Base-by-base conservation (phyloP, 2,888 invertebrate genomes). In the Melieria crassipennis region DNA sequence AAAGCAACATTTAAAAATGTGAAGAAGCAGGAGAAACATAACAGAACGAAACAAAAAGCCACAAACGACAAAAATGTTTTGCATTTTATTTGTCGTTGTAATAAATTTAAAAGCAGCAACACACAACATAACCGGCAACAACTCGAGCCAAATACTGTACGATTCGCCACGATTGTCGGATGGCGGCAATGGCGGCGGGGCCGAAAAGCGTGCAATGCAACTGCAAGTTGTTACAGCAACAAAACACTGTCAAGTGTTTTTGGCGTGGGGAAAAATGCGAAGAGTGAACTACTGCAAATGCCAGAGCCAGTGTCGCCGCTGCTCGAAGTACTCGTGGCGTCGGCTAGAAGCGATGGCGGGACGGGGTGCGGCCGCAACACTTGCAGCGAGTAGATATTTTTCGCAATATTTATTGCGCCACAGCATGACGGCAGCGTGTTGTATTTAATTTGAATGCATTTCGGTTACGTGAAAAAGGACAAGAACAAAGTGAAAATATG, bases 51-150 rank as follows among this genome's bases (percentile, higher is more conserved):
- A 57, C 10, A 57, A 57, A 9, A 58, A 58, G 9, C 10, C 13
- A 42, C 58, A 58, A 58, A 58, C n/a, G 10, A 58, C 6, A 58
- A 58, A 58, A 13, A 58, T 58, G 30, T 58, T 58, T 58, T 58
- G 13, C 58, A 58, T 58, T 58, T 58, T 58, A 42, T 58, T 58
- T 58, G 58, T 30, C 10, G 58, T 58, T 58, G 58, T 58, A 58
- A 58, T 58, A 58, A 58, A 58, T 58, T 58, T 58, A 58, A 10
- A 58, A 58, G 58, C 58, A 58, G 30, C 52, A 30, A 30, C 30
- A 30, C 30, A 30, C 30, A 30, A 30, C 52, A 52, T n/a, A 52
- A 50, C 50, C 9, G 7, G 2, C 7, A 50, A 50, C 50, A 50
- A 50, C 7, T 10, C 50, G 11, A 52, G 13, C 11, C 52, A 52